phyloP scores from a whole-genome alignment of 2,113 vertebrate species.

The Gambusia affinis region DNA sequence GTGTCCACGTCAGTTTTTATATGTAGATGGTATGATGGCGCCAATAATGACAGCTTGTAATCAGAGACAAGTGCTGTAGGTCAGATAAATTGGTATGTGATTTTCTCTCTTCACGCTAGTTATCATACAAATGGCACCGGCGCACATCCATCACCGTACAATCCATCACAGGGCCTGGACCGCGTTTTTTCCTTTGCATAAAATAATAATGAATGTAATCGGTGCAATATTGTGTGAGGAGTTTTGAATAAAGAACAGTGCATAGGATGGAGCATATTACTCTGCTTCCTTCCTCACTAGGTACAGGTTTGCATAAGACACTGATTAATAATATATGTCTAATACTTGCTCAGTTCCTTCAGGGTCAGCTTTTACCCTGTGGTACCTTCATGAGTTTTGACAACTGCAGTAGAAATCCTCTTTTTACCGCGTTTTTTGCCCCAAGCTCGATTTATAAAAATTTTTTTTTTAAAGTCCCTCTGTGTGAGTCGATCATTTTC shows the following conservation, averaged over 20 bases:
- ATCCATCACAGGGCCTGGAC: constrained; percentile 38
- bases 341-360: constrained; percentile 58
- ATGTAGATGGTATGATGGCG: neutral
- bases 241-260: constrained; percentile 55
- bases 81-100: constrained; percentile 4
- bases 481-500: constrained; percentile 8
- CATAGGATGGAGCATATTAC: constrained; percentile 48
- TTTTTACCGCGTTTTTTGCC: neutral
- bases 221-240: constrained; percentile 45
- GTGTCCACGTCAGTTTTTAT: neutral
- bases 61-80: neutral
- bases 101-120: constrained; percentile 6
- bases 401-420: constrained; percentile 33
- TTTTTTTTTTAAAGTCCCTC: no score
- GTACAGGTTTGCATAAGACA: constrained; percentile 65
- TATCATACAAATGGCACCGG: constrained; percentile 12
- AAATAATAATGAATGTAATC: constrained; percentile 66
- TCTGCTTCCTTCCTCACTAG: constrained; percentile 35
- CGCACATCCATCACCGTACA: constrained; percentile 33
- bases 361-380: constrained; percentile 59
- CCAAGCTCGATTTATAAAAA: neutral
- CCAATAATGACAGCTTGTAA: neutral
- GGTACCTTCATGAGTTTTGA: constrained; percentile 24
- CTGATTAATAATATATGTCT: constrained; percentile 72
- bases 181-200: constrained; percentile 52